A percentile compares a stretch with the other conserved stretches of the same genome.
These are phyloP conservation scores for Sitophilus oryzae DNA, from an alignment of 1,140 invertebrate species.

Conservation along the genomic window DNA sequence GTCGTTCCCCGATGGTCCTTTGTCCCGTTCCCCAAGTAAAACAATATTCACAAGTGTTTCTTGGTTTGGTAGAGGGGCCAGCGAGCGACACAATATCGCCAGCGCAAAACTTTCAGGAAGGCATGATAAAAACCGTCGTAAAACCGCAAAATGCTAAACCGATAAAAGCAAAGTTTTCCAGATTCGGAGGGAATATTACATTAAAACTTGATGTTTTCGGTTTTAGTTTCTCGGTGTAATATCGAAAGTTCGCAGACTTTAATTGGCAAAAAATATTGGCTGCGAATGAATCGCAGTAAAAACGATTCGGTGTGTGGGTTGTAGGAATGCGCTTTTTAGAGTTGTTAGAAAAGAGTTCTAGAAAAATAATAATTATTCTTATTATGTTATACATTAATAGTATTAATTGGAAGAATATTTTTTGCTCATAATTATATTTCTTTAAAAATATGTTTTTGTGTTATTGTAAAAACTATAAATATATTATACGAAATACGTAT, in stretches of 20 bases:
- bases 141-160: slow-evolving; percentile 25
- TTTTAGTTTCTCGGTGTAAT: slow-evolving; percentile 23
- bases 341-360: too few species aligned
- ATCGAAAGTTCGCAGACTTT: slow-evolving; percentile 20
- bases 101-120: background rate
- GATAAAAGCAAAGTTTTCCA: slow-evolving; percentile 24
- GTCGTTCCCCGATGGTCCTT: background rate
- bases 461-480: too few species aligned
- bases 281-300: background rate
- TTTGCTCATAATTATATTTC: too few species aligned
- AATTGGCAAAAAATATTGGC: slow-evolving; percentile 14
- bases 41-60: slow-evolving; percentile 5
- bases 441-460: too few species aligned
- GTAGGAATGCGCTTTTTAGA: too few species aligned
- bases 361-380: too few species aligned
- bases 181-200: slow-evolving; percentile 23
- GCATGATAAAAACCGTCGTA: slow-evolving; percentile 19
- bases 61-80: background rate
- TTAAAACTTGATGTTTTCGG: slow-evolving; percentile 23
- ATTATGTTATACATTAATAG: too few species aligned
- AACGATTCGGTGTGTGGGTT: background rate
- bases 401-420: too few species aligned
- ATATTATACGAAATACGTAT: too few species aligned
- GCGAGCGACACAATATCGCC: background rate
- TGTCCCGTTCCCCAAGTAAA: background rate